Evolutionary conservation across 35 echinoderm and acorn worm species (phyloP), one percentile per base, ranked within the genome.

Genomic region (Ptychodera flava): DNA sequence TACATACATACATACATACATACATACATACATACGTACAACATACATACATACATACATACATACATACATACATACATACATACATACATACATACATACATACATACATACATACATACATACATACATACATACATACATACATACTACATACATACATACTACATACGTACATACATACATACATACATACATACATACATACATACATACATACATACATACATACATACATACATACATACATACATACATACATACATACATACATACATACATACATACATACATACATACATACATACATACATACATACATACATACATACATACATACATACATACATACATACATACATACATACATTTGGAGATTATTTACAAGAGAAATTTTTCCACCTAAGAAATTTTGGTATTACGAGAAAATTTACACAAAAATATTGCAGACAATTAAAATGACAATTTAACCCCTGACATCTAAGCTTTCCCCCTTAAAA

Each of bases 41-140:
- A 6, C 6, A 64, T 64, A 64, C 45, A 64, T 64, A 64, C 45
- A 64, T 64, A 64, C 45, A 64, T 64, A 64, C 45, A 64, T 64
- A 64, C 45, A 64, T 64, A 64, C 45, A 64, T 64, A 64, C 45
- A 64, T 64, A 64, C 45, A 64, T 64, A 64, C 45, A 64, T 64
- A 64, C 45, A 64, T 64, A 64, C 45, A 64, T 64, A 64, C 45
- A 64, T 64, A 64, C 45, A 64, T 64, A 64, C 45, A 64, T 64
- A 64, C 45, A 64, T 64, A 64, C 45, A 64, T 64, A 64, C 45
- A 64, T 64, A 64, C 45, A 64, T 64, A 64, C 45, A 64, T 64
- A 64, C 45, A 64, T 64, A 64, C 45, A 64, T 64, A 64, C 45
- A 64, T 64, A 64, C 45, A 64, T 64, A 64, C 45, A 64, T 64